Conservation (phyloP, 2,113 vertebrate species). For the Melanotaenia duboulayi region DNA sequence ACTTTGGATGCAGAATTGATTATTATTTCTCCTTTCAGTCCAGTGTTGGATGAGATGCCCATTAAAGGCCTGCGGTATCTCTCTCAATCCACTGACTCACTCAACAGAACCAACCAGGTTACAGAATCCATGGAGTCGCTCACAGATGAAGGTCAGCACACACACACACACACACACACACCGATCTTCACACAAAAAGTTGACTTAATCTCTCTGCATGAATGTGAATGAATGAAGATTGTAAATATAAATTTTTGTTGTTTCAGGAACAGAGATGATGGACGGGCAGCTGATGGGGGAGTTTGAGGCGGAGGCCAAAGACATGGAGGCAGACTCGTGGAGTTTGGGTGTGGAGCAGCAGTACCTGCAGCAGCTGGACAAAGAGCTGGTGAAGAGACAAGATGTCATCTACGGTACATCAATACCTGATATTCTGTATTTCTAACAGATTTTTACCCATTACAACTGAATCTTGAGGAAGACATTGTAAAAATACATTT, state of each 20-base stretch:
- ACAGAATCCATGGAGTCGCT: constrained; percentile 95
- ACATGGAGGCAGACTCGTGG: constrained; percentile 95
- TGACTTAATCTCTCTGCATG: background rate
- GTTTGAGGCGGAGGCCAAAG: constrained; percentile 90
- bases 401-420: constrained; percentile 93
- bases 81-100: constrained; percentile 95
- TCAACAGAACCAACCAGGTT: constrained; percentile 91
- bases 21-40: constrained; percentile 74
- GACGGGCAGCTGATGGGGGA: constrained; percentile 97
- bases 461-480: too few species aligned
- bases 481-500: too few species aligned
- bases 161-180: constrained; percentile 8
- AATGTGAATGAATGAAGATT: background rate
- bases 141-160: constrained; percentile 90
- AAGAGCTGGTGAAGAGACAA: constrained; percentile 92
- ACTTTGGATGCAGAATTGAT: background rate
- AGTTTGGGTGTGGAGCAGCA: constrained; percentile 91
- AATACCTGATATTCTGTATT: background rate
- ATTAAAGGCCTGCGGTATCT: constrained; percentile 89
- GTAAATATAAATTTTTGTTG: constrained; percentile 14
- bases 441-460: background rate
- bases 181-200: background rate
- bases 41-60: constrained; percentile 91
- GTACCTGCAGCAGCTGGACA: constrained; percentile 89
- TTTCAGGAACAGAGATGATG: constrained; percentile 93